Evolutionary conservation across 2,113 vertebrate genomes (phyloP).

Genomic region (Echinops telfairi): DNA sequence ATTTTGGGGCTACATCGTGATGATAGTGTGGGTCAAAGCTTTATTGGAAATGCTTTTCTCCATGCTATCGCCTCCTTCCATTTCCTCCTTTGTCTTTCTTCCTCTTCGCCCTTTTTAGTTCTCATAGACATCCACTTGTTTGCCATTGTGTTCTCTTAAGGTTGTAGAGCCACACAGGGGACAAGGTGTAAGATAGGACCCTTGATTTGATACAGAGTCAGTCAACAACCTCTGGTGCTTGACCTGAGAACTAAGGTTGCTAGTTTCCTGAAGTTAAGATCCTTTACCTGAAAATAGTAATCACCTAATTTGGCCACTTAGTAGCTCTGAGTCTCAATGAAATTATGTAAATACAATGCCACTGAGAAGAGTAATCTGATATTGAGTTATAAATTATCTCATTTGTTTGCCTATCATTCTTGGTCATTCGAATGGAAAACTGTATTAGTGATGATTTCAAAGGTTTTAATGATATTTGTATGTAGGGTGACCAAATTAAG

Average conservation of each 20-base stretch:
- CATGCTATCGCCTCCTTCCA: background rate
- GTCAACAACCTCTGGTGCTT: background rate
- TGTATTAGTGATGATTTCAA: slow-evolving; percentile 2
- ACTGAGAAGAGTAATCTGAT: slow-evolving; percentile 11
- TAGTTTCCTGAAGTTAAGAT: background rate
- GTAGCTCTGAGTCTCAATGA: slow-evolving; percentile 11
- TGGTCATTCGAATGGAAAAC: background rate
- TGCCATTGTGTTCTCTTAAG: background rate
- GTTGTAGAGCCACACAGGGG: background rate
- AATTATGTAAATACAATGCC: slow-evolving; percentile 30
- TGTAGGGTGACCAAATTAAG: background rate
- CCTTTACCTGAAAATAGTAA: background rate
- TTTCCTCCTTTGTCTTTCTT: background rate
- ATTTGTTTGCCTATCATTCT: background rate
- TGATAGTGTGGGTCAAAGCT: background rate
- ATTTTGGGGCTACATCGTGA: background rate
- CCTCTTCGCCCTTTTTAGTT: background rate
- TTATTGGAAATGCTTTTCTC: background rate
- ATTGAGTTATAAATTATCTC: background rate
- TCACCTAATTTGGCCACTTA: background rate
- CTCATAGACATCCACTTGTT: background rate
- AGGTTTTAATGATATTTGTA: background rate
- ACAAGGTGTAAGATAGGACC: background rate
- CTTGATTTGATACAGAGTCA: background rate
- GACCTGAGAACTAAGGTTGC: background rate